Evolutionary conservation across 2,113 vertebrate species (phyloP).

Genomic region (Pangasianodon hypophthalmus): DNA sequence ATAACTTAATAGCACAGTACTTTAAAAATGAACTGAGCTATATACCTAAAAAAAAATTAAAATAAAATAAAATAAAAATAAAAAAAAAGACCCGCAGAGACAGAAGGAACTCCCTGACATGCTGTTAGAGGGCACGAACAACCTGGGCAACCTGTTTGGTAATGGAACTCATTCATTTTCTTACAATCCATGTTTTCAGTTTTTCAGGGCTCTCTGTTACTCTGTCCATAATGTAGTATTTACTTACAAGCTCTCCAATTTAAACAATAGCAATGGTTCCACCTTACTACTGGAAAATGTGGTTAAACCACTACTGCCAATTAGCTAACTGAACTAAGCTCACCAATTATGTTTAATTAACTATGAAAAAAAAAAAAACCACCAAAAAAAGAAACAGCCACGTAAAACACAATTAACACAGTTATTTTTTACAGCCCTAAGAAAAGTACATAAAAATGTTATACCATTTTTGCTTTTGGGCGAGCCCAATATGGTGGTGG

Average conservation of each 20-base stretch:
- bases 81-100: no score
- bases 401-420: not conserved
- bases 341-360: no score
- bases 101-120: no score
- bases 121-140: no score
- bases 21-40: not conserved
- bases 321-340: no score
- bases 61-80: no score
- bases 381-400: not conserved
- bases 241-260: not conserved
- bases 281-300: not conserved
- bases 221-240: not conserved
- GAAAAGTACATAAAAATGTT: no score
- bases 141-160: no score
- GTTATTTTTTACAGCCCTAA: not conserved
- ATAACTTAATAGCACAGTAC: no score
- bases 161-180: not conserved
- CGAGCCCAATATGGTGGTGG: constrained; percentile 80
- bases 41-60: no score
- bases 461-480: constrained; percentile 88
- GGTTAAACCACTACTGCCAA: not conserved
- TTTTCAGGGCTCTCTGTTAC: not conserved
- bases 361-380: no score
- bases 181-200: not conserved
- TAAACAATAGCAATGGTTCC: not conserved